Percentiles rank a stretch among this genome's conserved stretches.
Conservation (phyloP, 1,140 invertebrate species). For the Drosophila aff. region DNA sequence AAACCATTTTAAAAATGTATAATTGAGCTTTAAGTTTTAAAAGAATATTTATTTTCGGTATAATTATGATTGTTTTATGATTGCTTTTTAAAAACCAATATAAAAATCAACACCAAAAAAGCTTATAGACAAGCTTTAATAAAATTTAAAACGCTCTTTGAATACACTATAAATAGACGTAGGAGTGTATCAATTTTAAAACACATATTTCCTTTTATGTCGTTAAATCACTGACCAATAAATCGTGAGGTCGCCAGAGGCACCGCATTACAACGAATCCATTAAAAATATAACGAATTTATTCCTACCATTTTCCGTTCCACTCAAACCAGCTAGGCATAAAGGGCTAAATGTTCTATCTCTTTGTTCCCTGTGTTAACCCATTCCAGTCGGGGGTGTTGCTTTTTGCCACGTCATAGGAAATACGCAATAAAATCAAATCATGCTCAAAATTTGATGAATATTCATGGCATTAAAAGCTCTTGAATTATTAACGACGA, state of each 20-base stretch:
- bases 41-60: neutral
- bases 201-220: neutral
- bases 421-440: conserved; percentile 83
- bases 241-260: neutral
- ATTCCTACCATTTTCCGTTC: neutral
- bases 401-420: conserved; percentile 50
- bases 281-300: conserved; percentile 5
- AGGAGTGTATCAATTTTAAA: too few relatives aligned
- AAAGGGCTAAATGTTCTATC: conserved; percentile 6
- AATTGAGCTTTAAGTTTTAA: neutral
- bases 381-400: conserved; percentile 2
- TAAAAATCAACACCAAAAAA: too few relatives aligned
- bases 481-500: conserved; percentile 80
- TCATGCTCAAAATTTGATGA: conserved; percentile 82
- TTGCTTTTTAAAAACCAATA: too few relatives aligned
- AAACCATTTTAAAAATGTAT: neutral
- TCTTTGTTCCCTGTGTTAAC: conserved; percentile 8
- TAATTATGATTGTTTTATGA: neutral
- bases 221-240: neutral
- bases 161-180: too few relatives aligned
- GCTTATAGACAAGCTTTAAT: too few relatives aligned
- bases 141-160: too few relatives aligned
- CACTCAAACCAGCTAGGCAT: neutral
- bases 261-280: conserved; percentile 3
- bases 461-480: conserved; percentile 83